These are phyloP conservation scores for Natrix natrix DNA, from an alignment of 2,797 vertebrate genomes.

Conservation along the genomic window DNA sequence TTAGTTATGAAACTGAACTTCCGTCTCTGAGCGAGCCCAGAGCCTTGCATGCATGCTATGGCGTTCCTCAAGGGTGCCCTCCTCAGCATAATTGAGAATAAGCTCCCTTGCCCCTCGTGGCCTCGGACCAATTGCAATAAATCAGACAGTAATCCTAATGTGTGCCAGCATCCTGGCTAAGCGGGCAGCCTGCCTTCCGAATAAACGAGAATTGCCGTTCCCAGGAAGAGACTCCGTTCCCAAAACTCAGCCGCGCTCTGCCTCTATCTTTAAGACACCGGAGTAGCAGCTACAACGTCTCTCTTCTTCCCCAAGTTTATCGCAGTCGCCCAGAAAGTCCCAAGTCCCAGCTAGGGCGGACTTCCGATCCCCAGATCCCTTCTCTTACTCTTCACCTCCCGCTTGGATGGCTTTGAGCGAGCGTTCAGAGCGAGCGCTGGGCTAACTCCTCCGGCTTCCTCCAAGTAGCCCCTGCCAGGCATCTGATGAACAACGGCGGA, in stretches of 20 bases:
- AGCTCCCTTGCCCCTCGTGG: not conserved
- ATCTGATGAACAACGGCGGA: slow-evolving; percentile 10
- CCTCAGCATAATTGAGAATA: not conserved
- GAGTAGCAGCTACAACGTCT: not conserved
- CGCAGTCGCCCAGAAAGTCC: not conserved
- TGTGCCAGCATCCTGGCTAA: not conserved
- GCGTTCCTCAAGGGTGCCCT: not conserved
- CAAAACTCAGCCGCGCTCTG: not conserved
- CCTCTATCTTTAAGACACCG: not conserved
- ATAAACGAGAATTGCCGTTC: not conserved
- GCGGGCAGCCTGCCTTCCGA: not conserved
- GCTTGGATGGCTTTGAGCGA: not conserved
- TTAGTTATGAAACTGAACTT: not conserved
- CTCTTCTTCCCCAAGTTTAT: not conserved
- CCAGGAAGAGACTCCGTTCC: not conserved
- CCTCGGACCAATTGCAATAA: not conserved
- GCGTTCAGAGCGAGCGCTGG: not conserved
- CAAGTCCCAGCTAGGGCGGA: not conserved
- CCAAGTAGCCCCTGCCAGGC: not conserved
- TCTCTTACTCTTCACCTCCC: not conserved
- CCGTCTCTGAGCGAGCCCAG: not conserved
- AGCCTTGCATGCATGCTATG: not conserved
- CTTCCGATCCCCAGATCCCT: not conserved
- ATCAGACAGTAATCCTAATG: not conserved
- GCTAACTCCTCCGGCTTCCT: not conserved